Evolutionary conservation across 2,113 vertebrate genomes (phyloP).

Genomic region (Rostratula benghalensis): DNA sequence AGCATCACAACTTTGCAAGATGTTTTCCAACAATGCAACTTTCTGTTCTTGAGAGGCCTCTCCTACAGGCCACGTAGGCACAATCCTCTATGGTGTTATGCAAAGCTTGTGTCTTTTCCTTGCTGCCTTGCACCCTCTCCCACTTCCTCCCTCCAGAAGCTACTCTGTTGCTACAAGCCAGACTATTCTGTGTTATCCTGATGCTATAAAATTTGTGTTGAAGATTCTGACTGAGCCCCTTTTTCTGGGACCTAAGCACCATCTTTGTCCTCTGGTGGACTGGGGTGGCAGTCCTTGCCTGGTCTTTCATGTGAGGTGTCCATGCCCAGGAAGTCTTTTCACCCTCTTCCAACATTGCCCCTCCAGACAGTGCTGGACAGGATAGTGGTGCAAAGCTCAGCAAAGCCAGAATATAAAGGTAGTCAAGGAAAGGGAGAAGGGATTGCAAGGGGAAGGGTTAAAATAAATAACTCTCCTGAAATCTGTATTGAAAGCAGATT

Average conservation of each 20-base stretch:
- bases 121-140: background rate
- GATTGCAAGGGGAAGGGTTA: background rate
- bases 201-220: background rate
- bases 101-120: background rate
- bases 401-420: background rate
- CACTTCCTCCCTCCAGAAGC: background rate
- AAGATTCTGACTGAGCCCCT: background rate
- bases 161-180: background rate
- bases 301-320: background rate
- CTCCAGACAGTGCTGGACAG: background rate
- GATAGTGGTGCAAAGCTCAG: background rate
- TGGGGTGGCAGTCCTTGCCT: background rate
- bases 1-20: background rate
- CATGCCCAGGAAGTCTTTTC: background rate
- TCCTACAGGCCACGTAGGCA: background rate
- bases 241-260: background rate
- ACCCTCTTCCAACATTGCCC: background rate
- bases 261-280: background rate
- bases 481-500: background rate
- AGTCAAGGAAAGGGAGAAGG: background rate
- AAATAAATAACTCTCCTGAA: background rate
- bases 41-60: background rate
- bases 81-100: background rate
- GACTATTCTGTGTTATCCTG: background rate
- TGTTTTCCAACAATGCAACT: background rate